phyloP scores from a whole-genome alignment of 1,140 invertebrate species.

The Gonioctena quinquepunctata region DNA sequence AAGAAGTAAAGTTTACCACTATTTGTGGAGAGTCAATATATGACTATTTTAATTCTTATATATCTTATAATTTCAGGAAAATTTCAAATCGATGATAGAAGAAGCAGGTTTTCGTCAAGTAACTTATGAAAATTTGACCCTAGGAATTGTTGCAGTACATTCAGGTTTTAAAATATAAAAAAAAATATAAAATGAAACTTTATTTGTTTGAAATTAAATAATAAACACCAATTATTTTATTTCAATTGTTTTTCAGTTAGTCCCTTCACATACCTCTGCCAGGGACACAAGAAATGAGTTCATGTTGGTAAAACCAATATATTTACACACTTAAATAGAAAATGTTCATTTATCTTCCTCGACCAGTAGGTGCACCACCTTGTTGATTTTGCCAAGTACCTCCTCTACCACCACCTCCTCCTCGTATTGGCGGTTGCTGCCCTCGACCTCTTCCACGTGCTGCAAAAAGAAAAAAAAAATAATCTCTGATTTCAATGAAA shows the following conservation, averaged over 20 bases:
- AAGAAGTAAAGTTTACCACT: not conserved
- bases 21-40: no score
- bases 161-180: conserved; percentile 85
- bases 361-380: conserved; percentile 53
- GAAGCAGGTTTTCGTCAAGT: conserved; percentile 85
- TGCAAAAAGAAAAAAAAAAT: conserved; percentile 32
- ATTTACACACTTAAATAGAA: not conserved
- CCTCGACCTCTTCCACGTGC: conserved; percentile 42
- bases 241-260: not conserved
- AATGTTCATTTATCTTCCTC: conserved; percentile 63
- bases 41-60: no score
- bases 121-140: conserved; percentile 86
- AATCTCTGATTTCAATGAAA: no score
- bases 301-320: no score
- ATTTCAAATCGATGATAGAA: conserved; percentile 87
- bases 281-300: no score
- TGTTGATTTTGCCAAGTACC: conserved; percentile 55
- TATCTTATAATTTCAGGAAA: conserved; percentile 67
- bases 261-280: no score
- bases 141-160: conserved; percentile 91
- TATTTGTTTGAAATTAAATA: not conserved
- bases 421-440: conserved; percentile 35
- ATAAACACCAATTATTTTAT: not conserved
- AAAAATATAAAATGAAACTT: not conserved
- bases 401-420: conserved; percentile 47